A percentile compares a stretch with the other conserved stretches of the same genome.
phyloP scores from a whole-genome alignment of 2,888 invertebrate species.

The Cephus spinipes region DNA sequence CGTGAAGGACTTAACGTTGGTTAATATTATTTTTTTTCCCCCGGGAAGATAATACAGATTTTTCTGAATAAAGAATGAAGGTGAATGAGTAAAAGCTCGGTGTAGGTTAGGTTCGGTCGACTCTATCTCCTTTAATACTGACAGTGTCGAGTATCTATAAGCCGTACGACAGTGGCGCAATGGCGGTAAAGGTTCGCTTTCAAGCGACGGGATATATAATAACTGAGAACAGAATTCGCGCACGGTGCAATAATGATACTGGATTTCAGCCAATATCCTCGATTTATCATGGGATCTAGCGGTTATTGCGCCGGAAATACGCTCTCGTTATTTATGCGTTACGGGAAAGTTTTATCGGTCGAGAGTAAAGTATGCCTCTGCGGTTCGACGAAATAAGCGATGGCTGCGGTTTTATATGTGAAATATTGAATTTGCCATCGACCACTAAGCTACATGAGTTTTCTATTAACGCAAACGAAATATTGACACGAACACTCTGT shows the following conservation, averaged over 20 bases:
- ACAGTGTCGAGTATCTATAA: too few species aligned
- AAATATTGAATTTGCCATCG: too few species aligned
- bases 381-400: constrained; percentile 38
- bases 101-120: too few species aligned
- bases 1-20: too few species aligned
- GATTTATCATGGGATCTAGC: constrained; percentile 53
- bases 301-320: constrained; percentile 52
- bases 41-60: too few species aligned
- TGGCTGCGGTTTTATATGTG: constrained; percentile 22
- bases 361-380: constrained; percentile 40
- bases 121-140: too few species aligned
- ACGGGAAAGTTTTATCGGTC: constrained; percentile 27
- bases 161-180: too few species aligned
- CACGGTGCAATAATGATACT: constrained; percentile 37
- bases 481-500: background rate
- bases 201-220: background rate
- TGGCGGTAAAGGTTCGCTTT: background rate
- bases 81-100: too few species aligned
- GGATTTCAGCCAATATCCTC: constrained; percentile 52
- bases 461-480: background rate
- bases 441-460: too few species aligned
- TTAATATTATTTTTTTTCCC: too few species aligned
- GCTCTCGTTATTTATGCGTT: constrained; percentile 53
- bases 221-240: background rate
- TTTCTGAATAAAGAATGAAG: too few species aligned